Conservation (phyloP, 2,888 invertebrate genomes). For the Arctia plantaginis region DNA sequence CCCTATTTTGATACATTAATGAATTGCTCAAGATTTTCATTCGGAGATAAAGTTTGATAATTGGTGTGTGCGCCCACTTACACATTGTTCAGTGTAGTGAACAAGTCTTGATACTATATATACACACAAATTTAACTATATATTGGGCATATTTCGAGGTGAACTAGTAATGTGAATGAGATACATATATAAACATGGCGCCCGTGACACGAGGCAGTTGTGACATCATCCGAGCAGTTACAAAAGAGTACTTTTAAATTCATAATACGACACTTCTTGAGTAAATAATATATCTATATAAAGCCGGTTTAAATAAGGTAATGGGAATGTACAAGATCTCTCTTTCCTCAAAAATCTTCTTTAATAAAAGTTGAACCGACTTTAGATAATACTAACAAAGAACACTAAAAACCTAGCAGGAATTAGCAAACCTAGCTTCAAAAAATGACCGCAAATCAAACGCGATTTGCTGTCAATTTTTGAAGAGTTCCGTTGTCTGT, state of each 20-base stretch:
- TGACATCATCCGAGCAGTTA: constrained; percentile 21
- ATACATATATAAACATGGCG: constrained; percentile 38
- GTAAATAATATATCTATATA: not conserved
- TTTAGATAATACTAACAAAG: no score
- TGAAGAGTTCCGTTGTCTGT: no score
- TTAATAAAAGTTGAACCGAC: no score
- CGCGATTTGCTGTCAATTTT: no score
- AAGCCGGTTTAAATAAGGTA: not conserved
- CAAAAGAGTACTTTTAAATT: not conserved
- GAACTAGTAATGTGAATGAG: constrained; percentile 39
- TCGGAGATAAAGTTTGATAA: constrained; percentile 37
- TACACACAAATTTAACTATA: constrained; percentile 33
- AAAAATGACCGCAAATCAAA: no score
- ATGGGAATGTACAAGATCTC: no score
- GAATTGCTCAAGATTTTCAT: constrained; percentile 30
- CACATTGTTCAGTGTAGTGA: constrained; percentile 32
- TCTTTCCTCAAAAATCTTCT: no score
- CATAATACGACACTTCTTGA: not conserved
- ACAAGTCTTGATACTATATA: constrained; percentile 27
- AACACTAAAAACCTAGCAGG: no score
- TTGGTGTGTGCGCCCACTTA: constrained; percentile 38
- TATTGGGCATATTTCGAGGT: constrained; percentile 46
- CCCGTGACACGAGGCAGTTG: constrained; percentile 33
- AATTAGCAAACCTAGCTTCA: no score
- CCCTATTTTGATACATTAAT: not conserved